Base-by-base conservation (phyloP, 2,888 invertebrate genomes). In the Drosophila helvetica region DNA sequence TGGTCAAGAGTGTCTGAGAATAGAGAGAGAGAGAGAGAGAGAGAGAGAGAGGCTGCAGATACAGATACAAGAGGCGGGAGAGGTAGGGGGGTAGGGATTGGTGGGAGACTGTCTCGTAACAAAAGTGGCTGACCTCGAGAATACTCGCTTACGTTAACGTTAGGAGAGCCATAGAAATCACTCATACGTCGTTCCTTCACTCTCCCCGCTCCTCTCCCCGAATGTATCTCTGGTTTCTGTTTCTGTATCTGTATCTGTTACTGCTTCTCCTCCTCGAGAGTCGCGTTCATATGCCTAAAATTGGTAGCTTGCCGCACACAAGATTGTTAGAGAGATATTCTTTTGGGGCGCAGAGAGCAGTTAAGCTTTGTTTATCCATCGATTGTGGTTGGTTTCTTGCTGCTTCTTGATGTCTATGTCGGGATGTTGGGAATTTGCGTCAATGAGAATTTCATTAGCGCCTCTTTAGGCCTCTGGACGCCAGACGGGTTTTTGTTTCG, bases 101-200 rank as follows among this genome's bases (percentile, higher is more conserved):
- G 60, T 64, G 69, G 30, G 67, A 46, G 27, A 22, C 52, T 42
- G 67, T 51, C 63, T 61, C 61, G 73, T 69, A 56, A 71, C 75
- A 72, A 77, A 83, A 84, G 83, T 80, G 77, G 87, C 81, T 80
- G 87, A 87, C 83, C 87, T 84, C 87, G 83, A 87, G 81, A 75
- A 76, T 80, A 75, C 70, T 75, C 69, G 51, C 61, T 55, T 57
- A n/a, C n/a, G n/a, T n/a, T n/a, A n/a, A 60, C 53, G 57, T 58
- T 72, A 51, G 66, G 65, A 59, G 51, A 59, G 50, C 56, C 55
- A 72, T 63, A 86, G 70, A 78, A 72, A 86, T 82, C 84, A 84
- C 76, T 78, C 86, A 82, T 78, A 84, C 65, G 80, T 38, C 54
- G 25, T 25, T 25, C 8, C 25, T 6, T 8, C 25, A 7, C 25